These are phyloP conservation scores for Platerodrilus igneus DNA, from an alignment of 2,888 invertebrate species.

Conservation along the genomic window DNA sequence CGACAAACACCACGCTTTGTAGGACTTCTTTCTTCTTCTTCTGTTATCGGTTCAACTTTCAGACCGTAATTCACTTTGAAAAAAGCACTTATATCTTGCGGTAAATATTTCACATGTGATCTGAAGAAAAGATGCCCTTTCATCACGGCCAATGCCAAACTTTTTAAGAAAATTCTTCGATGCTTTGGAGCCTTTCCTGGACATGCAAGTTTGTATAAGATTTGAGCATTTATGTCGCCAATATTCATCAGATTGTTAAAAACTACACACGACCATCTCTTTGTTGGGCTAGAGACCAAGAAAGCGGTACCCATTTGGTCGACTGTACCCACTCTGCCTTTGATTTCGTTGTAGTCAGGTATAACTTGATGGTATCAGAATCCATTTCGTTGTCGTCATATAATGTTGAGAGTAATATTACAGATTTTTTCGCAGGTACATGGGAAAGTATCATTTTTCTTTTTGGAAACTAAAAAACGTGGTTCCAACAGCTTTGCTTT, in stretches of 20 bases:
- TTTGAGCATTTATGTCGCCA: conserved; percentile 10
- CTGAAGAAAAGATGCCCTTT: conserved; percentile 23
- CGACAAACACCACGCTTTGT: conserved; percentile 18
- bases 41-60: conserved; percentile 13
- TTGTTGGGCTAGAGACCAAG: conserved; percentile 5
- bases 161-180: conserved; percentile 26
- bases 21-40: conserved; percentile 3
- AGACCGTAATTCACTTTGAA: conserved; percentile 21
- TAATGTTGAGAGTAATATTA: conserved; percentile 20
- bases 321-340: conserved; percentile 11
- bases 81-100: conserved; percentile 23
- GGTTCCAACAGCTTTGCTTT: conserved; percentile 11
- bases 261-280: too few relatives aligned
- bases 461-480: conserved; percentile 14
- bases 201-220: too few relatives aligned
- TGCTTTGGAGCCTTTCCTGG: too few relatives aligned
- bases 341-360: conserved; percentile 12
- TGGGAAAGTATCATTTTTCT: conserved; percentile 15
- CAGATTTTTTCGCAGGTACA: conserved; percentile 15
- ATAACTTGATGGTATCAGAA: conserved; percentile 20
- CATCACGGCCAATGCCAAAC: conserved; percentile 25
- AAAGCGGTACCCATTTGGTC: conserved; percentile 8
- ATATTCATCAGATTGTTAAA: conserved; percentile 6
- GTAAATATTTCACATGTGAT: conserved; percentile 22
- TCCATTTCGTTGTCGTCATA: conserved; percentile 21